Evolutionary conservation across 1,140 invertebrate species (phyloP), one percentile per base, ranked within the genome.

Genomic region (Maconellicoccus hirsutus): DNA sequence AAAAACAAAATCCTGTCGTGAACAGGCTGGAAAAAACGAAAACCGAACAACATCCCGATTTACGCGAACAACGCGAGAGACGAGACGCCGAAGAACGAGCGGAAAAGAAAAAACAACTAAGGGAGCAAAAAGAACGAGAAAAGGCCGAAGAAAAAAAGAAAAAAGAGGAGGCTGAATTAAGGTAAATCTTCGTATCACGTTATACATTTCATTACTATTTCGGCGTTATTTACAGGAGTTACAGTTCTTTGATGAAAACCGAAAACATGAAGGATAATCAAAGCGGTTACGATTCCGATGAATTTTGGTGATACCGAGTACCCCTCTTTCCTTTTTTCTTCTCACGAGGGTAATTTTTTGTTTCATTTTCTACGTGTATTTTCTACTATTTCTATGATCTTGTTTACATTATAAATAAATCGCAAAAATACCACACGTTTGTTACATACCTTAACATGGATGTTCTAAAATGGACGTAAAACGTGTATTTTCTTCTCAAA

Each of bases 21-120:
- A 99, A 98, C 82, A 86, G 97, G 73, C 79, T 99, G 38, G 95
- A 94, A 76, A 98, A 97, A 83, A 98, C 97, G 1, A 97, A 97
- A 82, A 87, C 82, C 74, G 71, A 72, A 66, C 73, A 74, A 70
- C 39, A 75, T 38, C 74, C 75, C 1, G 93, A 98, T 82, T 88
- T 98, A 52, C 83, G 89, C 78, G 85, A 83, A 16, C 86, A 92
- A 80, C 85, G 92, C 77, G 96, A 98, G 83, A 85, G 84, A 95
- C 83, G 96, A 77, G 96, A 99, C 78, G 83, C 83, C 73, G 79
- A 84, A 74, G 94, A 98, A 80, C 82, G 93, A 74, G 90, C 93
- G 78, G 87, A 91, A 75, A 88, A 91, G 77, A 96, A 94, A 78
- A 87, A 87, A 77, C 72, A 88, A 33, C 78, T 90, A 70, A 84